Base-by-base conservation (phyloP, 2,113 vertebrate species). In the Penelope pileata region DNA sequence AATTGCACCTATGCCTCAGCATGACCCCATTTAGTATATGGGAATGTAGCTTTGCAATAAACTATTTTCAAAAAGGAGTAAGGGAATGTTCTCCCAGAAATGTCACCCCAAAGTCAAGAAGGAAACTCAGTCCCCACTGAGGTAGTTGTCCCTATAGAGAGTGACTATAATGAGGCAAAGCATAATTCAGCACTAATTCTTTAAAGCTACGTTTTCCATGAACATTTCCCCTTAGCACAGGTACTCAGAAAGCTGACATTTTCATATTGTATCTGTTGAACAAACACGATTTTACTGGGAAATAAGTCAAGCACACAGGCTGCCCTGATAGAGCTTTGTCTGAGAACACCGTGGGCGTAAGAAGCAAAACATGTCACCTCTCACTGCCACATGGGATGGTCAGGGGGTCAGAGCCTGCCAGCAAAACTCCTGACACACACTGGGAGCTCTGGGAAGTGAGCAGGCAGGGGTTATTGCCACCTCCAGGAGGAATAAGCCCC, bases 21-120 rank as follows among this genome's bases (percentile, higher is more conserved):
- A 84, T 88, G 82, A 95, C 58, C 27, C 32, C 14, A 89, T 91
- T 89, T 69, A 74, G 38, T 82, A 96, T 92, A 93, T 16, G 34
- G 81, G 76, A 94, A 90, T 60, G 14, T 48, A 91, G 48, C 60
- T 91, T 88, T 34, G 50, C 29, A 68, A 79, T 70, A 88, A 66
- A 79, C 43, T 43, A 2, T 48, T 59, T 38, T 27, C 59, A 8
- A 29, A 50, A 2, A 69, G 36, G 24, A 73, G 4, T 18, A 91
- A 95, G 69, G n/a, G 66, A 97, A 85, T 88, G 22, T 85, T 79
- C 36, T 83, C 7, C 19, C 54, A 4, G 54, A 72, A 81, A 62
- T 69, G 70, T 50, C 75, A 83, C 26, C 62, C 43, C 69, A 63
- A 56, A 72, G 38, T 85, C 66, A 18, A 21, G 60, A 90, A 93